These are phyloP conservation scores for Phrynosoma platyrhinos DNA, from an alignment of 2,113 vertebrate genomes.

Conservation along the genomic window DNA sequence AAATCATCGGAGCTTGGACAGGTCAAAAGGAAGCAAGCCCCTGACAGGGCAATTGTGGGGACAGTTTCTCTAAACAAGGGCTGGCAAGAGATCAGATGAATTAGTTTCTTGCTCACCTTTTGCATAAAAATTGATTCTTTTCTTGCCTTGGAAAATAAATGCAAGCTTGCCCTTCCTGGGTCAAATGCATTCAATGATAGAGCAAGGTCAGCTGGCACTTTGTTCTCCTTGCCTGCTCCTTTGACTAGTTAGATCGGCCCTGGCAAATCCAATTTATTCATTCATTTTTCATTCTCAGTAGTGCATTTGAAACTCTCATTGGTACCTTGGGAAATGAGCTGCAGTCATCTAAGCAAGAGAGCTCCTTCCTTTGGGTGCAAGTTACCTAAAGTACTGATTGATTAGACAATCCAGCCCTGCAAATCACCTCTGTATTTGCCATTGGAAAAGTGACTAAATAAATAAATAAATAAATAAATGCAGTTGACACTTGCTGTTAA, in stretches of 20 bases:
- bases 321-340: constrained; percentile 57
- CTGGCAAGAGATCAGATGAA: neutral
- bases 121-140: neutral
- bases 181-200: neutral
- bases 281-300: constrained; percentile 68
- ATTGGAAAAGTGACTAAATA: neutral
- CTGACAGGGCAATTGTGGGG: rapidly evolving
- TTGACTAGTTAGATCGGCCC: constrained; percentile 44
- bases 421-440: constrained; percentile 24
- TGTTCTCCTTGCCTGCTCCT: constrained; percentile 49
- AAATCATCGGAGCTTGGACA: neutral
- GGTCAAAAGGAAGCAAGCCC: neutral
- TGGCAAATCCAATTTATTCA: constrained; percentile 68
- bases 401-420: constrained; percentile 28
- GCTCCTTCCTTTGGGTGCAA: neutral
- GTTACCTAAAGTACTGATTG: neutral
- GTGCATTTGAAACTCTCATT: constrained; percentile 58
- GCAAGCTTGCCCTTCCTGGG: neutral
- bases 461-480: neutral
- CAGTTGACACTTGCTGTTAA: neutral
- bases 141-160: constrained; percentile 3
- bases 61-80: neutral
- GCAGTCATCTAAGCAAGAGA: constrained; percentile 30
- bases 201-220: constrained; percentile 24
- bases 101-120: neutral